Evolutionary conservation across 1,140 invertebrate species (phyloP), one percentile per base, ranked within the genome.

Genomic region (Bicyclus anynana): DNA sequence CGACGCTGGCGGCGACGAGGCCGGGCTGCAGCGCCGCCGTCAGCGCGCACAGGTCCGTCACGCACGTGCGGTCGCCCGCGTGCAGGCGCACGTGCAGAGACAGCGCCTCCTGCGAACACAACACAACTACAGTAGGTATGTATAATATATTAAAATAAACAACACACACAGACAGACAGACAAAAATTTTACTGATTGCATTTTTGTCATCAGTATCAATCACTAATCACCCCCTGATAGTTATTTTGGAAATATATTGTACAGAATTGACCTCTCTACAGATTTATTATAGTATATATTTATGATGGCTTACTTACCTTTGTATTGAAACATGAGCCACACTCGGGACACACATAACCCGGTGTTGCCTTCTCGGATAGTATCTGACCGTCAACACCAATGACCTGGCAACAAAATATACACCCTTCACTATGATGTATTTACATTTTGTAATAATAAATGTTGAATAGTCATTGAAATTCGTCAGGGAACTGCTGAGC

Each of bases 21-120:
- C 92, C 91, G 50, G 93, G 93, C 79, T 94, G 92, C 72, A 95
- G 90, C 42, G 94, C 93, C 42, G 94, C 93, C 23, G 94, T 94
- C 62, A 95, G 89, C 47, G 94, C 94, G 89, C 95, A 97, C 71
- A 96, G 90, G 85, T 96, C 95, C 60, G 95, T 96, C 51, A 95
- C 94, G 71, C 95, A 93, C 46, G 95, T 95, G 69, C 95, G 92
- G 78, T 95, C 94, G 52, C 94, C 95, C 57, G 93, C 93, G 87
- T 97, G 96, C 75, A 95, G 89, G 71, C 94, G 91, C 77, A 95
- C 91, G 86, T 97, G 95, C 58, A 95, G 88, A 53, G 94, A 93
- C 48, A 96, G 87, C 52, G 94, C 94, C 90, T 95, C 94, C 73
- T 93, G 91, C 73, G 91, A 10, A 53, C 29, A 33, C 26, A 27